A percentile compares a stretch with the other conserved stretches of the same genome.
Evolutionary conservation across 2,797 vertebrate species (phyloP).

Genomic region (Oreortyx pictus): DNA sequence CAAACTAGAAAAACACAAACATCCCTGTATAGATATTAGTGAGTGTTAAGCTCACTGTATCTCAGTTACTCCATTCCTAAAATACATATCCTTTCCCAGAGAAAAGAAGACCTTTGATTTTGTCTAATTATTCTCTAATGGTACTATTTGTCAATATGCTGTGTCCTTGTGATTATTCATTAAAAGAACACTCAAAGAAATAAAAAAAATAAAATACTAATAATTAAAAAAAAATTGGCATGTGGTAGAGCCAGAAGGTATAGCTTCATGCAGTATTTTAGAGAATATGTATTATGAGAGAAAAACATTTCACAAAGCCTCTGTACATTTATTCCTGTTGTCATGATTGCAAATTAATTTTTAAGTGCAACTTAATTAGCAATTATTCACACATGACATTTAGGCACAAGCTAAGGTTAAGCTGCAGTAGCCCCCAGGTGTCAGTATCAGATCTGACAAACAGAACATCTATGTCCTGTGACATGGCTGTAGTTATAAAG

Average conservation of each 20-base stretch:
- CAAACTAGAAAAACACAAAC: slow-evolving; percentile 13
- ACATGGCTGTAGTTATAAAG: background rate
- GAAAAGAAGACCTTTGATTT: slow-evolving; percentile 45
- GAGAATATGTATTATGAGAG: background rate
- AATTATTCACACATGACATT: background rate
- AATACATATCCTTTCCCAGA: slow-evolving; percentile 40
- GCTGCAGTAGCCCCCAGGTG: background rate
- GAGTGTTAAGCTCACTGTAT: slow-evolving; percentile 8
- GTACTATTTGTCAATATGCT: background rate
- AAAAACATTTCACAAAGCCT: background rate
- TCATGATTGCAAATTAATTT: background rate
- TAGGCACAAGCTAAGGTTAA: background rate
- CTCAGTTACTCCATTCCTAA: slow-evolving; percentile 31
- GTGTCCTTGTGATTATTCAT: background rate
- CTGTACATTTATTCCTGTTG: background rate
- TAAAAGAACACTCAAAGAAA: background rate
- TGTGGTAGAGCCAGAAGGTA: background rate
- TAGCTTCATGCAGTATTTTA: background rate
- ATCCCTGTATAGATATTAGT: background rate
- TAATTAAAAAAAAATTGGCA: background rate
- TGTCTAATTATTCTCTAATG: slow-evolving; percentile 10
- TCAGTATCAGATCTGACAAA: slow-evolving; percentile 16
- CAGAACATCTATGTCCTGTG: fast-evolving
- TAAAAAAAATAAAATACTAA: background rate
- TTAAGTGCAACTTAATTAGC: background rate